phyloP scores from a whole-genome alignment of 2,888 invertebrate species.

The Ochlodes sylvanus region DNA sequence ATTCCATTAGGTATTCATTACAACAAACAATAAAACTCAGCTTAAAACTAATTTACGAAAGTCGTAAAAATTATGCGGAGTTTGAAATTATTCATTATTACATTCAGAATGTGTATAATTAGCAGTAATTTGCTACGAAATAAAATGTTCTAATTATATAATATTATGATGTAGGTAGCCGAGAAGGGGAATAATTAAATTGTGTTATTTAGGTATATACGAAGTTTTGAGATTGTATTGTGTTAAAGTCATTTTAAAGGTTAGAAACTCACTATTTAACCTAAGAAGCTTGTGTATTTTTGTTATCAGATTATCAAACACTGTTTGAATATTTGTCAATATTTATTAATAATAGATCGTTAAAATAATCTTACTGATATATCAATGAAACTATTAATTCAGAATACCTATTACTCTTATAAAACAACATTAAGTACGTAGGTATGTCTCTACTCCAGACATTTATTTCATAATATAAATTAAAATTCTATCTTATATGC shows the following conservation, averaged over 20 bases:
- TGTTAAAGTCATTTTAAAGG: background rate
- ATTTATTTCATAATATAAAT: background rate
- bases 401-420: background rate
- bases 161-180: background rate
- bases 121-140: conserved; percentile 8
- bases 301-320: too few species aligned
- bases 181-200: background rate
- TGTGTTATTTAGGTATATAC: too few species aligned
- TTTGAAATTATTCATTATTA: conserved; percentile 45
- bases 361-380: too few species aligned
- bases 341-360: too few species aligned
- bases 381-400: background rate
- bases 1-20: conserved; percentile 6
- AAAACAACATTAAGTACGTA: background rate
- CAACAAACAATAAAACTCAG: conserved; percentile 24
- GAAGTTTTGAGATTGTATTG: background rate
- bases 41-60: conserved; percentile 41
- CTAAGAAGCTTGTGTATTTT: too few species aligned
- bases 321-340: too few species aligned
- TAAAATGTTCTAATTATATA: conserved; percentile 13
- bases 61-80: conserved; percentile 47
- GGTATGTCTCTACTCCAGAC: background rate
- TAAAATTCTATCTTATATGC: conserved; percentile 13
- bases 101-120: conserved; percentile 34
- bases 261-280: too few species aligned